phyloP scores from a whole-genome alignment of 2,113 vertebrate species.

The Cynoglossus semilaevis region DNA sequence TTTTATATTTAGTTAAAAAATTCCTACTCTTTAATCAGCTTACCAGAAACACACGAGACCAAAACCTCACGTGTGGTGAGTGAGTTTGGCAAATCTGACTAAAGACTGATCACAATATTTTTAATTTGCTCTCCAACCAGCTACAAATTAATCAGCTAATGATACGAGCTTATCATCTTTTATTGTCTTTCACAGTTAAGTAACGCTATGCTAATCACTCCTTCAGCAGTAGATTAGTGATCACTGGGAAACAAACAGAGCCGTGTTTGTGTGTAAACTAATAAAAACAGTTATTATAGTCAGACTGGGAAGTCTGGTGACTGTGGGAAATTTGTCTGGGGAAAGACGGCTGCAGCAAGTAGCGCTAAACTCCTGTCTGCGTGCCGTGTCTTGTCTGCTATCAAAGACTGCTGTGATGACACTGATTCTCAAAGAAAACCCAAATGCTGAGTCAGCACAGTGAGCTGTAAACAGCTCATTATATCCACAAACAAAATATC shows the following conservation, averaged over 20 bases:
- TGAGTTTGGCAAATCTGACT: no score
- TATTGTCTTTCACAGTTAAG: background rate
- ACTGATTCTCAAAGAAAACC: conserved; percentile 42
- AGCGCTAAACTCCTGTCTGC: conserved; percentile 48
- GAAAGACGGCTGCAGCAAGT: conserved; percentile 22
- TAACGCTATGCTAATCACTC: conserved; percentile 7
- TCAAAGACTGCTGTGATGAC: conserved; percentile 56
- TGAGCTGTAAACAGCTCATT: conserved; percentile 46
- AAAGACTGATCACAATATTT: background rate
- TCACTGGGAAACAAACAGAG: conserved; percentile 4
- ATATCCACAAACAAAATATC: conserved; percentile 15
- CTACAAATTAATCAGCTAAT: background rate
- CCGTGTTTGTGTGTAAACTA: conserved; percentile 11
- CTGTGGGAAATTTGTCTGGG: conserved; percentile 21
- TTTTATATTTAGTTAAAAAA: no score
- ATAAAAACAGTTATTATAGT: conserved; percentile 17
- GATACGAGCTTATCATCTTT: background rate
- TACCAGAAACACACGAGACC: no score
- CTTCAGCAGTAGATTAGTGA: conserved; percentile 6
- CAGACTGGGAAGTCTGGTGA: conserved; percentile 20
- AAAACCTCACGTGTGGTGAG: no score
- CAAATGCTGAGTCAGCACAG: conserved; percentile 40
- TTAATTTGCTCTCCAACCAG: background rate
- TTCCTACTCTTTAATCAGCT: no score
- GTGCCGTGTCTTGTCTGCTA: conserved; percentile 61